Evolutionary conservation across 2,888 invertebrate species (phyloP).

Genomic region (Aspidiotus rigidus): DNA sequence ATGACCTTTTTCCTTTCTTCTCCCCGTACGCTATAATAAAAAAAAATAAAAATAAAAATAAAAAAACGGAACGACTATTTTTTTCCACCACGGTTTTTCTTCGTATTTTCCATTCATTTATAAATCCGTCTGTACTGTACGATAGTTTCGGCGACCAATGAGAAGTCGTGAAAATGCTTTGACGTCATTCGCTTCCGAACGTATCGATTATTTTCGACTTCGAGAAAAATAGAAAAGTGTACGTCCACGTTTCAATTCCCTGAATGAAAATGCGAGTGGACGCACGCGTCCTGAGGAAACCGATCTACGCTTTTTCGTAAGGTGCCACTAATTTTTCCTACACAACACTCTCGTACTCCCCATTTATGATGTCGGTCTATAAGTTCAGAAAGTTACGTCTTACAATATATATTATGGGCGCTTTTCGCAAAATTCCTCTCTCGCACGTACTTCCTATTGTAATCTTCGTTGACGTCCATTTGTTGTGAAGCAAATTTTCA

Average conservation of each 20-base stretch:
- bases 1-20: constrained; percentile 8
- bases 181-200: constrained; percentile 30
- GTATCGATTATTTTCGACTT: constrained; percentile 15
- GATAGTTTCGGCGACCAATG: constrained; percentile 30
- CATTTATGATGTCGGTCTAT: too few species aligned
- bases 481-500: too few species aligned
- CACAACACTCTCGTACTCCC: too few species aligned
- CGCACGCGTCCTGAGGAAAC: constrained; percentile 17
- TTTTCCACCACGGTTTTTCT: constrained; percentile 15
- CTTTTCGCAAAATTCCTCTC: too few species aligned
- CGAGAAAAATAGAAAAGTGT: constrained; percentile 13
- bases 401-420: too few species aligned
- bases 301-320: neutral
- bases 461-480: too few species aligned
- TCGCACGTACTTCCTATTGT: too few species aligned
- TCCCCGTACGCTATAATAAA: neutral
- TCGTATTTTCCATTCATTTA: constrained; percentile 19
- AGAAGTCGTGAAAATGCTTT: constrained; percentile 30
- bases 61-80: too few species aligned
- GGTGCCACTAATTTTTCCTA: too few species aligned
- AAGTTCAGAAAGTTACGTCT: too few species aligned
- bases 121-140: constrained; percentile 22
- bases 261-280: constrained; percentile 26
- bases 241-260: constrained; percentile 9
- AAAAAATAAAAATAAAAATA: too few species aligned